These are phyloP conservation scores for Tenthredo amoena DNA, from an alignment of 2,888 invertebrate species.

Conservation along the genomic window DNA sequence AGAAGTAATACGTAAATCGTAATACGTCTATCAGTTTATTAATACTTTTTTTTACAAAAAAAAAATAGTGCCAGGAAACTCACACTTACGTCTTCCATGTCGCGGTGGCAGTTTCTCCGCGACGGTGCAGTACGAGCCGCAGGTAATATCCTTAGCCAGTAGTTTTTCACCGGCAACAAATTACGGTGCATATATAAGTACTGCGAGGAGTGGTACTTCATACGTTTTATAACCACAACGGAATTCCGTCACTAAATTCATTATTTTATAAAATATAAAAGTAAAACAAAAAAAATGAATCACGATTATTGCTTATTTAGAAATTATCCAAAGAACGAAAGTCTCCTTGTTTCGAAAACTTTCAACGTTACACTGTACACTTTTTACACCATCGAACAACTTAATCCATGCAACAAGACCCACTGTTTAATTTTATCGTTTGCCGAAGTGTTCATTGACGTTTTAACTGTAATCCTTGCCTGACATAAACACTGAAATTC, in stretches of 20 bases:
- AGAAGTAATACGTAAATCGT: background rate
- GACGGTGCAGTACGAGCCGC: background rate
- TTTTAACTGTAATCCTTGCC: background rate
- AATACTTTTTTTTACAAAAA: background rate
- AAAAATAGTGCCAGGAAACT: slow-evolving; percentile 62
- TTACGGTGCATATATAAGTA: slow-evolving; percentile 34
- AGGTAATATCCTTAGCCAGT: slow-evolving; percentile 39
- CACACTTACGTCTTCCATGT: slow-evolving; percentile 75
- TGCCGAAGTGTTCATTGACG: background rate
- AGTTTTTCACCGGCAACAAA: slow-evolving; percentile 36
- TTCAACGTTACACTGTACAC: background rate
- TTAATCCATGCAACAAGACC: background rate
- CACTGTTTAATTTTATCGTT: background rate
- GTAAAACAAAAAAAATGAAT: too few relatives aligned
- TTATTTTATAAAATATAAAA: background rate
- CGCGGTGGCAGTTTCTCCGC: slow-evolving; percentile 56
- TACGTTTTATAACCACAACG: background rate
- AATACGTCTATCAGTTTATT: background rate
- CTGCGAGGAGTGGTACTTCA: background rate
- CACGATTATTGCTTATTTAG: too few relatives aligned
- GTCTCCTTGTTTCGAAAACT: background rate
- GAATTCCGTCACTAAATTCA: background rate
- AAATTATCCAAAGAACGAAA: too few relatives aligned
- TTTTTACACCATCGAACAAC: background rate
- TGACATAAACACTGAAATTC: too few relatives aligned